Evolutionary conservation across 2,113 vertebrate species (phyloP).

Genomic region (Rhombomys opimus): DNA sequence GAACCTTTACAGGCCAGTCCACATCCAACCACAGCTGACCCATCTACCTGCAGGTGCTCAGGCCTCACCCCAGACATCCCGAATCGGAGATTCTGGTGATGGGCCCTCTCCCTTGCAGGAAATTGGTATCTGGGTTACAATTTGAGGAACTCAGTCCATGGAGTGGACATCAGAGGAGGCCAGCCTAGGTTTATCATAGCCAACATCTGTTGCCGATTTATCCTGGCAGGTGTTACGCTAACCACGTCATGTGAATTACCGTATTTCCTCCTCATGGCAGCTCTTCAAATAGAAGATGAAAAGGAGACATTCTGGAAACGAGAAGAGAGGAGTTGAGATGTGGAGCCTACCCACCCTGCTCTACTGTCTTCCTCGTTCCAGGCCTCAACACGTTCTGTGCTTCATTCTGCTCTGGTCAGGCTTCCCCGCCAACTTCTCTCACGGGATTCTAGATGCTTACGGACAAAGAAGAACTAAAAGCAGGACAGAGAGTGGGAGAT

Average conservation of each 20-base stretch:
- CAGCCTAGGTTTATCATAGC: not conserved
- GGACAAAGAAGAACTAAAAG: not conserved
- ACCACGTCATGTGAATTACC: not conserved
- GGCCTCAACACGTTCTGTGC: not conserved
- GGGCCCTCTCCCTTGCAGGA: not conserved
- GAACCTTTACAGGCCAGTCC: not conserved
- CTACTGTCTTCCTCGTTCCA: not conserved
- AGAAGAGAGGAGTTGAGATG: not conserved
- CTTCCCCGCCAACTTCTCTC: not conserved
- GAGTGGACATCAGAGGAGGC: not conserved
- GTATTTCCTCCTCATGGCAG: not conserved
- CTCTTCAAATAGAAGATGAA: not conserved
- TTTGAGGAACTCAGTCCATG: not conserved
- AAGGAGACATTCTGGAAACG: not conserved
- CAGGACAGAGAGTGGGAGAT: no score
- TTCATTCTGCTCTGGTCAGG: not conserved
- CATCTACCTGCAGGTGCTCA: not conserved
- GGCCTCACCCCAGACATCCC: not conserved
- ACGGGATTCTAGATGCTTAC: not conserved
- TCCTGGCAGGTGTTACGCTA: not conserved
- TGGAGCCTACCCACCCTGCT: not conserved
- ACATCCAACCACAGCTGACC: not conserved
- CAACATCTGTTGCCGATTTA: not conserved
- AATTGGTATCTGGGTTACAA: not conserved
- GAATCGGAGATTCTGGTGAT: not conserved